Conservation (phyloP, 2,113 vertebrate species). For the Setophaga coronata region DNA sequence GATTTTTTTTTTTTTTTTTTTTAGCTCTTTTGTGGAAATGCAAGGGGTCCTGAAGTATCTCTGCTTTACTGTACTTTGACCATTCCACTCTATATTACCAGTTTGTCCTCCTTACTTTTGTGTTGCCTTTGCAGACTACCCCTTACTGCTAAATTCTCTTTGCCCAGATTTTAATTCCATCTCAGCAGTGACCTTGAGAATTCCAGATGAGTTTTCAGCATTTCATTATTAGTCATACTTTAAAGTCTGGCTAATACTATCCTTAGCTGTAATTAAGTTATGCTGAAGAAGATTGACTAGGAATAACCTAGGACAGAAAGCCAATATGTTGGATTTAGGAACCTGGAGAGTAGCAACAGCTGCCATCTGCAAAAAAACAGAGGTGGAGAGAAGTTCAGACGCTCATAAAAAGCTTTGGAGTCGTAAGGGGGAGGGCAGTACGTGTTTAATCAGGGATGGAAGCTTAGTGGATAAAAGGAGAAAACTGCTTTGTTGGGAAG, state of each 20-base stretch:
- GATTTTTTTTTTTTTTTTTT: neutral
- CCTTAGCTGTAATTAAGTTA: constrained; percentile 30
- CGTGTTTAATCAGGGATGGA: constrained; percentile 31
- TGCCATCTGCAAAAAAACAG: constrained; percentile 42
- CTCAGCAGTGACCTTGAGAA: neutral
- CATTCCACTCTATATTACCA: neutral
- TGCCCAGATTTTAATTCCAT: neutral
- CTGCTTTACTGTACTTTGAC: neutral
- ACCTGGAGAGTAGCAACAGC: constrained; percentile 26
- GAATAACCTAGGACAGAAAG: constrained; percentile 15
- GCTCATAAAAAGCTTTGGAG: constrained; percentile 45
- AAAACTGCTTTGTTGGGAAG: constrained; percentile 26
- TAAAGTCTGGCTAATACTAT: neutral
- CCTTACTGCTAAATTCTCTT: neutral
- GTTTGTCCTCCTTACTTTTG: neutral
- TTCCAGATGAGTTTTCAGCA: constrained; percentile 15
- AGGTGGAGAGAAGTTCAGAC: constrained; percentile 52
- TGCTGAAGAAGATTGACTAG: neutral
- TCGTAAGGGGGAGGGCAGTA: constrained; percentile 10
- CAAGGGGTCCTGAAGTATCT: neutral
- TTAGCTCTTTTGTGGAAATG: neutral
- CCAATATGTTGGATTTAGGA: neutral
- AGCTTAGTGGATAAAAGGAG: constrained; percentile 55
- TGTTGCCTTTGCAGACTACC: neutral
- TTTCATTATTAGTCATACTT: constrained; percentile 23